Conservation (phyloP, 2,888 invertebrate species). For the Cheilosia vernalis region DNA sequence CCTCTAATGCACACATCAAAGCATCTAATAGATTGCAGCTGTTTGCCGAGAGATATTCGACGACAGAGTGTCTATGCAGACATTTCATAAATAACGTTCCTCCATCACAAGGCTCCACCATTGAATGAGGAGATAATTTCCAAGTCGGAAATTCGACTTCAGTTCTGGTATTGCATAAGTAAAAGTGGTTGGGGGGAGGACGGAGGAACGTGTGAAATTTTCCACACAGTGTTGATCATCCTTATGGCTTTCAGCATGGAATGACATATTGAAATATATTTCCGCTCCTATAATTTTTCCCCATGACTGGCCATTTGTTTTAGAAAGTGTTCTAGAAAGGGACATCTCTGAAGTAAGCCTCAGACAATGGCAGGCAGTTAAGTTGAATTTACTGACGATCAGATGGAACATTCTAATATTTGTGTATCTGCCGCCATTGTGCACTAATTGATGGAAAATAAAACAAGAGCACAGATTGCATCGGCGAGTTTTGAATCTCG, state of each 20-base stretch:
- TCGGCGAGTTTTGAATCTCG: too few species aligned
- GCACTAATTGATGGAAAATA: too few species aligned
- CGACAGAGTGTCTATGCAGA: neutral
- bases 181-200: neutral
- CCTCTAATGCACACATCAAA: neutral
- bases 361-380: neutral
- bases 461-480: too few species aligned
- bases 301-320: neutral
- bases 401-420: too few species aligned
- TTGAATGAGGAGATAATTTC: constrained; percentile 9
- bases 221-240: too few species aligned
- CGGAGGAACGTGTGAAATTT: neutral
- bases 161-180: neutral
- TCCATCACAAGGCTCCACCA: neutral
- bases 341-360: neutral
- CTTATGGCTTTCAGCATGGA: neutral
- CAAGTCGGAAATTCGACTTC: neutral
- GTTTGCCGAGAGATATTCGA: neutral
- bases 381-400: neutral
- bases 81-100: neutral
- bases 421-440: too few species aligned
- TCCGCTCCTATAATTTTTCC: neutral
- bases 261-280: neutral
- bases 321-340: neutral
- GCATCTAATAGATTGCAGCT: neutral